phyloP scores from a whole-genome alignment of 2,113 vertebrate species.

The Megalops atlanticus region DNA sequence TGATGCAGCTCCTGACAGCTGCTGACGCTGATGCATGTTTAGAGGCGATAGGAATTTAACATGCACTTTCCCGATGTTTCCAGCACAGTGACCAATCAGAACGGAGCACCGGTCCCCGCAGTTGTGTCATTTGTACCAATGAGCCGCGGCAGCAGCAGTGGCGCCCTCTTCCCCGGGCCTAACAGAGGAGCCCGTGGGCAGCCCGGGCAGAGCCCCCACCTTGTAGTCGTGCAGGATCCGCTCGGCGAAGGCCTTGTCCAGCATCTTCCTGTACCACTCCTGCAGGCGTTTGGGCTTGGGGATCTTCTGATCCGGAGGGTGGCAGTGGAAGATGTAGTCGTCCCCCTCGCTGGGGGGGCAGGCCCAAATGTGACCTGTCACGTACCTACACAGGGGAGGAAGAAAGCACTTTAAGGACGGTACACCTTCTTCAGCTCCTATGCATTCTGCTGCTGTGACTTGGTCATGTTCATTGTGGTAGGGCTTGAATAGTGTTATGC shows the following conservation, averaged over 20 bases:
- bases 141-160: too few species aligned
- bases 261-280: constrained; percentile 99
- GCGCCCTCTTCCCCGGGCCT: background rate
- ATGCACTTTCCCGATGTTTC: too few species aligned
- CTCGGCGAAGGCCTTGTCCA: constrained; percentile 97
- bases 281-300: constrained; percentile 97
- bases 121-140: too few species aligned
- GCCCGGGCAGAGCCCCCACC: constrained; percentile 46
- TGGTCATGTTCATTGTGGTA: too few species aligned
- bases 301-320: constrained; percentile 96
- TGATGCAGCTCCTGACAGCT: too few species aligned
- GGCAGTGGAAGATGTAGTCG: constrained; percentile 98
- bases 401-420: too few species aligned
- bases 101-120: too few species aligned
- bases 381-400: constrained; percentile 81
- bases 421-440: too few species aligned
- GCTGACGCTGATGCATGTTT: too few species aligned
- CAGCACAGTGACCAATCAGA: too few species aligned
- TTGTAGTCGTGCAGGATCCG: constrained; percentile 97
- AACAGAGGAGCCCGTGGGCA: background rate
- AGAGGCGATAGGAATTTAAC: too few species aligned
- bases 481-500: too few species aligned
- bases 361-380: constrained; percentile 97
- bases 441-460: background rate
- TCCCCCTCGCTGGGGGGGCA: constrained; percentile 98